A percentile compares a stretch with the other conserved stretches of the same genome.
Evolutionary conservation across 1,140 invertebrate species (phyloP).

Genomic region (Brachionus angularis): DNA sequence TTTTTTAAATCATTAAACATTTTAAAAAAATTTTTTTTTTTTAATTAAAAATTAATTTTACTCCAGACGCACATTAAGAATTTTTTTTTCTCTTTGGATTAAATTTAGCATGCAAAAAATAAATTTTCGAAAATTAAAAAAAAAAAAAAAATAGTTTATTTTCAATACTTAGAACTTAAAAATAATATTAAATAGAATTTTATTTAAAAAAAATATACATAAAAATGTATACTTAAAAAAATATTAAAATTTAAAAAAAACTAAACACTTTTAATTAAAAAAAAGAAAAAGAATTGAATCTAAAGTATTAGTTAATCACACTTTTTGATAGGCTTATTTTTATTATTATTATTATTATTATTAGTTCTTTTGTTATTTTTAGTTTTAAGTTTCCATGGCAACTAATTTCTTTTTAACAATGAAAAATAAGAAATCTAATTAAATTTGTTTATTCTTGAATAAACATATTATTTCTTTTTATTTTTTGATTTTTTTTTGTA

Average conservation of each 20-base stretch:
- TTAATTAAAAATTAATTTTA: too few relatives aligned
- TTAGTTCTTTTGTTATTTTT: too few relatives aligned
- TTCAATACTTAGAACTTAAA: not conserved
- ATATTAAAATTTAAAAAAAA: not conserved
- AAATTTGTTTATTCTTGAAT: too few relatives aligned
- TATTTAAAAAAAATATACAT: not conserved
- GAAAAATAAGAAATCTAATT: too few relatives aligned
- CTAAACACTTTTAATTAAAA: not conserved
- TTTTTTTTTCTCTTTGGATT: not conserved
- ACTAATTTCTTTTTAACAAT: constrained; percentile 14
- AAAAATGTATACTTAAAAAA: not conserved
- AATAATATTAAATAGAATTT: not conserved
- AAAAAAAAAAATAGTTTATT: too few relatives aligned
- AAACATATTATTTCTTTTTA: too few relatives aligned
- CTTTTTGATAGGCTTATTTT: not conserved
- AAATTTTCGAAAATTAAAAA: not conserved
- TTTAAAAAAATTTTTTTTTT: too few relatives aligned
- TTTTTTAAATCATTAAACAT: not conserved
- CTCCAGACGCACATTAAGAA: not conserved
- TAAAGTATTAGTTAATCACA: too few relatives aligned
- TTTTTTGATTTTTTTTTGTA: too few relatives aligned
- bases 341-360: not conserved
- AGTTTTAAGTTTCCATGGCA: constrained; percentile 3
- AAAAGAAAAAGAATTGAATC: not conserved
- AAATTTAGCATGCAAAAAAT: not conserved